These are phyloP conservation scores for Pasiphila rectangulata DNA, from an alignment of 2,888 invertebrate species.

Conservation along the genomic window DNA sequence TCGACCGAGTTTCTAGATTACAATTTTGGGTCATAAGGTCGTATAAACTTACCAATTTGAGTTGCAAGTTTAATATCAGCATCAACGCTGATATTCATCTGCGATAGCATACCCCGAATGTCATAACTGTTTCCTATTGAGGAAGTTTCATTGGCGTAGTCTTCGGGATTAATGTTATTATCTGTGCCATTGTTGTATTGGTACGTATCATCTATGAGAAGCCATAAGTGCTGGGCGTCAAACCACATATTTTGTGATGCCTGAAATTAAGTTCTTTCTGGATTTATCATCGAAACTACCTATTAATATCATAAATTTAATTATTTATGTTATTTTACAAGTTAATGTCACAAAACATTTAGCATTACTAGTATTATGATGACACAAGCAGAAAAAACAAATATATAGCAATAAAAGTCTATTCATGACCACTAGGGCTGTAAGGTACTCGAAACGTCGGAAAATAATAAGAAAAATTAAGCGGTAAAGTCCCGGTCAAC, in stretches of 20 bases:
- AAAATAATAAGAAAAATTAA: too few relatives aligned
- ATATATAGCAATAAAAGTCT: too few relatives aligned
- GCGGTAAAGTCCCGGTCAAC: too few relatives aligned
- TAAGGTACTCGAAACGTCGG: too few relatives aligned
- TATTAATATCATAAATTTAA: too few relatives aligned
- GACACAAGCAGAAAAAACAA: too few relatives aligned
- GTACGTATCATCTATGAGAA: constrained; percentile 39
- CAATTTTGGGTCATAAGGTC: not conserved
- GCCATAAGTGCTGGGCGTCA: constrained; percentile 50
- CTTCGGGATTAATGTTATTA: not conserved
- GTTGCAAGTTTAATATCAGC: constrained; percentile 46
- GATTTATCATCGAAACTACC: too few relatives aligned
- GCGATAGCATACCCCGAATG: constrained; percentile 27
- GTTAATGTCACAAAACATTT: too few relatives aligned
- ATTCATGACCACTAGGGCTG: too few relatives aligned
- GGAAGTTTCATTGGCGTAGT: not conserved
- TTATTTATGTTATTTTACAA: too few relatives aligned
- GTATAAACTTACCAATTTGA: constrained; percentile 25
- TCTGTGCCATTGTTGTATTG: not conserved
- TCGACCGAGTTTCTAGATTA: not conserved
- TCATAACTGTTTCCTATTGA: constrained; percentile 9
- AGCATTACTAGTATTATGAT: too few relatives aligned
- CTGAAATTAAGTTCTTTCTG: too few relatives aligned
- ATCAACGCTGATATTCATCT: constrained; percentile 51
- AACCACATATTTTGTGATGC: constrained; percentile 49